A percentile compares a stretch with the other conserved stretches of the same genome.
Evolutionary conservation across 1,140 invertebrate species (phyloP).

Genomic region (Propsilocerus akamusi): DNA sequence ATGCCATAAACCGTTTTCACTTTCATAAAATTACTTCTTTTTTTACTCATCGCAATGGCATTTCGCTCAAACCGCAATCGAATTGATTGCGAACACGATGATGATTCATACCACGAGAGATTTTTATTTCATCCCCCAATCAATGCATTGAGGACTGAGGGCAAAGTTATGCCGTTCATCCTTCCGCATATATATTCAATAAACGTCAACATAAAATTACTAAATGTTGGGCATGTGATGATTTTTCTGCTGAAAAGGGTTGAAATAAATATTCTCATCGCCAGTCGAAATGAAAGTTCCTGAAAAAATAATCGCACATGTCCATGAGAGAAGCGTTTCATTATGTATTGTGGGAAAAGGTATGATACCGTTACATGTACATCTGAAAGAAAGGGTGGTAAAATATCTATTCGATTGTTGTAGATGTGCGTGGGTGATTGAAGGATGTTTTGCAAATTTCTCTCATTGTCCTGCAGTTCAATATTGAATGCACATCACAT

Average conservation of each 20-base stretch:
- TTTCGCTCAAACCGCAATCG: no score
- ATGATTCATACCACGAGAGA: no score
- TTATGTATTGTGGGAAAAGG: not conserved
- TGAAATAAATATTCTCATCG: not conserved
- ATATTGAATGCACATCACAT: constrained; percentile 4
- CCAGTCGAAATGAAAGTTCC: not conserved
- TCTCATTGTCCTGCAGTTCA: not conserved
- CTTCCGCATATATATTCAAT: not conserved
- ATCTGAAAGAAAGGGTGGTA: not conserved
- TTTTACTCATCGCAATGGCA: no score
- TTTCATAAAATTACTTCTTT: no score
- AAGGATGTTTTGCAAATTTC: not conserved
- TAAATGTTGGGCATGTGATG: no score
- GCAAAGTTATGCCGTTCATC: no score
- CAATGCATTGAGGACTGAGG: no score
- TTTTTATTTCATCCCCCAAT: no score
- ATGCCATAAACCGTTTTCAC: no score
- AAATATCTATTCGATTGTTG: not conserved
- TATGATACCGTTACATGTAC: not conserved
- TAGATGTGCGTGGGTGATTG: constrained; percentile 2
- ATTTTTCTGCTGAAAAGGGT: constrained; percentile 1
- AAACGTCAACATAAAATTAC: no score
- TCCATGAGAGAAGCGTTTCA: no score
- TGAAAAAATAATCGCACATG: not conserved
- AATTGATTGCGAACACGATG: no score